Percentiles rank a stretch among this genome's conserved stretches.
phyloP scores from a whole-genome alignment of 2,797 vertebrate genomes.

The Rhadinocentrus ornatus region DNA sequence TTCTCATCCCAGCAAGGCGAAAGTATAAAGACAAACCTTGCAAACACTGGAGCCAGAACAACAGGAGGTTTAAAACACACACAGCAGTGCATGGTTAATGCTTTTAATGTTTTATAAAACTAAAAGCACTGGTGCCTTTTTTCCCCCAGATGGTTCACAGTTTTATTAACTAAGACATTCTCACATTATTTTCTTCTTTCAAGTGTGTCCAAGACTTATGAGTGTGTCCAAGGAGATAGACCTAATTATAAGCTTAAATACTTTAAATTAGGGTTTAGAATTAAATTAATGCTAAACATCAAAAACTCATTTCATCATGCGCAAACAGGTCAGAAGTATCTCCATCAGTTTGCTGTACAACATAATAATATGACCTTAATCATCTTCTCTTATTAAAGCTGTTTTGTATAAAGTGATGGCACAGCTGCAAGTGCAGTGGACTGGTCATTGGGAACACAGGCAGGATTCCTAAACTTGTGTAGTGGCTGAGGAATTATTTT shows the following conservation, averaged over 20 bases:
- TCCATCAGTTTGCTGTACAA: too few species aligned
- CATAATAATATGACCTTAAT: too few species aligned
- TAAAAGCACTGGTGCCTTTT: not conserved
- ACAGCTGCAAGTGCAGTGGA: too few species aligned
- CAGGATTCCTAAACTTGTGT: too few species aligned
- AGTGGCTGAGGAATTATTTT: not conserved
- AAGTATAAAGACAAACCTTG: conserved; percentile 3
- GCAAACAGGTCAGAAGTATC: too few species aligned
- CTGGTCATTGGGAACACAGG: not conserved
- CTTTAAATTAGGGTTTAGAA: not conserved
- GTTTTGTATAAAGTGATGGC: too few species aligned
- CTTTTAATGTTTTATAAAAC: not conserved
- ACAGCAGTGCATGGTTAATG: not conserved
- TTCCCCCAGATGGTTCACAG: not conserved
- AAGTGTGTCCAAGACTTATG: not conserved
- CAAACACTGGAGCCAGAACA: conserved; percentile 10
- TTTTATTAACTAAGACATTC: not conserved
- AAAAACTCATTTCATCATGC: not conserved
- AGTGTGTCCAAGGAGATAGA: not conserved
- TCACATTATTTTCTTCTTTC: conserved; percentile 6
- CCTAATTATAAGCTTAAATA: not conserved
- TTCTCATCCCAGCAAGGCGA: conserved; percentile 13
- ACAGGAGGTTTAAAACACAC: not conserved
- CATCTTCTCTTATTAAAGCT: not conserved
- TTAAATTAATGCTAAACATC: not conserved